These are phyloP conservation scores for Avahi laniger DNA, from an alignment of 2,797 vertebrate genomes.

Conservation along the genomic window DNA sequence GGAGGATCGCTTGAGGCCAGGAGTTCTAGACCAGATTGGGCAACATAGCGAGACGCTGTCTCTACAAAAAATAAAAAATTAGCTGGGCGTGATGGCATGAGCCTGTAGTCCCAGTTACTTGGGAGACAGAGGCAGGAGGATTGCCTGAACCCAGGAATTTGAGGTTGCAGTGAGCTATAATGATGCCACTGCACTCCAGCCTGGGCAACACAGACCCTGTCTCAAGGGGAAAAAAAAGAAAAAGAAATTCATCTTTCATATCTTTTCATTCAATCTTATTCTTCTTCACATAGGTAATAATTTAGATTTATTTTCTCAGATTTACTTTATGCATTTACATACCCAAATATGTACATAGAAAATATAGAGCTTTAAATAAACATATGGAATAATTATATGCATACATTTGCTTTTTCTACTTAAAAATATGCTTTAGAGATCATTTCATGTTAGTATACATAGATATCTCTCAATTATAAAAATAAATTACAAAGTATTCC, in stretches of 20 bases:
- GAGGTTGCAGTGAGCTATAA: not conserved
- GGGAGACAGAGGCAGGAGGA: not conserved
- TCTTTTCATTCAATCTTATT: not conserved
- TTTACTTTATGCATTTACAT: not conserved
- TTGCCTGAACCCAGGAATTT: not conserved
- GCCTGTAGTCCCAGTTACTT: not conserved
- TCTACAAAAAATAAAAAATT: not conserved
- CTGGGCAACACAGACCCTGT: not conserved
- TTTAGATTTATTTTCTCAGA: conserved; percentile 20
- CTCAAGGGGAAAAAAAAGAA: not conserved
- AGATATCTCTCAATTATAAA: not conserved
- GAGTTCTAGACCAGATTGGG: not conserved
- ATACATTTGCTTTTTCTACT: not conserved
- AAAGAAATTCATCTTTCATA: not conserved
- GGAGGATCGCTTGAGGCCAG: not conserved
- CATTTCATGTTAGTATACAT: not conserved
- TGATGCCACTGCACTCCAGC: not conserved
- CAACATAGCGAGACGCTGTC: not conserved
- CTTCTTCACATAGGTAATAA: not conserved
- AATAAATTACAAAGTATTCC: not conserved
- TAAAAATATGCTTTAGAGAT: not conserved
- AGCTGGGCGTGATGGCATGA: not conserved
- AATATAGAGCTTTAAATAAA: not conserved
- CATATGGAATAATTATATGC: not conserved
- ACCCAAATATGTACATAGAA: not conserved